Evolutionary conservation across 2,888 invertebrate genomes (phyloP).

Genomic region (Pelosia muscerda): DNA sequence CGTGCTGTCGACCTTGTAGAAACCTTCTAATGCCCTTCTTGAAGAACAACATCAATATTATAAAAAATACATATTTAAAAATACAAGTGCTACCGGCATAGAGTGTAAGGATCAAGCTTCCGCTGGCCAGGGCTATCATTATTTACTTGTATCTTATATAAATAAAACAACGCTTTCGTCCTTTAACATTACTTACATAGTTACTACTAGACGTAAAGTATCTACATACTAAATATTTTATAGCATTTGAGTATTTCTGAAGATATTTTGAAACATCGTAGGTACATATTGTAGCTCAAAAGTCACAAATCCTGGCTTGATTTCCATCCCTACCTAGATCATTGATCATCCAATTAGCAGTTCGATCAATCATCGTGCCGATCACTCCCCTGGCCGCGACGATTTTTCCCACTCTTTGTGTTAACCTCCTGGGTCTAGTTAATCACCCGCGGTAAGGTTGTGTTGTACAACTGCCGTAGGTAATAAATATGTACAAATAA

Average conservation of each 20-base stretch:
- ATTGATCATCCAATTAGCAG: slow-evolving; percentile 93
- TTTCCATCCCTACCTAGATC: slow-evolving; percentile 58
- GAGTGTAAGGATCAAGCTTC: too few species aligned
- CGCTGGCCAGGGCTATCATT: too few species aligned
- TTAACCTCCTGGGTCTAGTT: slow-evolving; percentile 77
- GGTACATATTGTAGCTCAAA: not conserved
- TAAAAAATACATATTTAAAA: too few species aligned
- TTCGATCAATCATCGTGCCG: slow-evolving; percentile 91
- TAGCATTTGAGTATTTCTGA: not conserved
- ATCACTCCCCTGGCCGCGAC: slow-evolving; percentile 83
- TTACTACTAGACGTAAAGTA: not conserved
- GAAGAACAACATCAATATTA: too few species aligned
- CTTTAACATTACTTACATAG: too few species aligned
- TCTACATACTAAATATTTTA: too few species aligned
- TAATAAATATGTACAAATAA: slow-evolving; percentile 30
- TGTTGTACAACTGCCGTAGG: slow-evolving; percentile 55
- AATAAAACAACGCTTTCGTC: too few species aligned
- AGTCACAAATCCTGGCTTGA: slow-evolving; percentile 23
- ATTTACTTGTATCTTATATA: not conserved
- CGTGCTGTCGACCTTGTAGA: too few species aligned
- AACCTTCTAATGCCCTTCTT: too few species aligned
- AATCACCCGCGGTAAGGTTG: slow-evolving; percentile 76
- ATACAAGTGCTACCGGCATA: too few species aligned
- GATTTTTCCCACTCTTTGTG: slow-evolving; percentile 78
- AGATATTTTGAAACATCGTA: not conserved